These are phyloP conservation scores for Scaptomyza flava DNA, from an alignment of 2,888 invertebrate species.

Conservation along the genomic window DNA sequence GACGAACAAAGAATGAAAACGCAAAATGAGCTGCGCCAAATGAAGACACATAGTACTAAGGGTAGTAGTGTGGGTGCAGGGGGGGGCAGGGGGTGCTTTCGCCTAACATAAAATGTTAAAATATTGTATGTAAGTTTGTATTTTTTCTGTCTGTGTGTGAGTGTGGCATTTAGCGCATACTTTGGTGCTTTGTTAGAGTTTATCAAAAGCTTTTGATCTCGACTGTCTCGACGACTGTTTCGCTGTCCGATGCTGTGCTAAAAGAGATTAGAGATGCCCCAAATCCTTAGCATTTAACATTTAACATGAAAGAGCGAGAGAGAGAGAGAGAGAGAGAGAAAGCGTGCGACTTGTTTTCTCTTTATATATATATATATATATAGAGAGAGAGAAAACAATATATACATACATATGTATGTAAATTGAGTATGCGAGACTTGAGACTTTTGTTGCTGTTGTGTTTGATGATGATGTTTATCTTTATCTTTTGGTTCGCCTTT, in stretches of 20 bases:
- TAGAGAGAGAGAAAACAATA: no score
- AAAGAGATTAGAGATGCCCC: constrained; percentile 43
- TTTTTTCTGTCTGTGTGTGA: constrained; percentile 7
- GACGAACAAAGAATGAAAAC: constrained; percentile 59
- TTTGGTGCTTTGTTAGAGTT: constrained; percentile 60
- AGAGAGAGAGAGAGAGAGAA: not conserved
- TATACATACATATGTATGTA: not conserved
- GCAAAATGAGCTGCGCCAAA: constrained; percentile 68
- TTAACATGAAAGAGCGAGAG: not conserved
- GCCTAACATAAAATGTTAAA: constrained; percentile 61
- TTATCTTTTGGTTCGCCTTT: constrained; percentile 20
- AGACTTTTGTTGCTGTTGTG: not conserved
- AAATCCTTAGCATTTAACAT: constrained; percentile 15
- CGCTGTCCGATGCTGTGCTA: constrained; percentile 30
- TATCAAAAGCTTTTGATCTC: constrained; percentile 73
- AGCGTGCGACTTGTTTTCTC: not conserved
- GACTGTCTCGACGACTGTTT: constrained; percentile 50
- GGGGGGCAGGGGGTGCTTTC: not conserved
- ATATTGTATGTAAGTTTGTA: constrained; percentile 41
- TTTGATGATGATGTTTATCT: constrained; percentile 42
- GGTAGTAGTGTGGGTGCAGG: not conserved
- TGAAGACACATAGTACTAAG: constrained; percentile 38
- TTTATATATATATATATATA: not conserved
- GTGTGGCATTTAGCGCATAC: constrained; percentile 62
- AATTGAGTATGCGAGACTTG: constrained; percentile 1